Conservation (phyloP, 2,888 invertebrate species). For the Sympetrum striolatum region DNA sequence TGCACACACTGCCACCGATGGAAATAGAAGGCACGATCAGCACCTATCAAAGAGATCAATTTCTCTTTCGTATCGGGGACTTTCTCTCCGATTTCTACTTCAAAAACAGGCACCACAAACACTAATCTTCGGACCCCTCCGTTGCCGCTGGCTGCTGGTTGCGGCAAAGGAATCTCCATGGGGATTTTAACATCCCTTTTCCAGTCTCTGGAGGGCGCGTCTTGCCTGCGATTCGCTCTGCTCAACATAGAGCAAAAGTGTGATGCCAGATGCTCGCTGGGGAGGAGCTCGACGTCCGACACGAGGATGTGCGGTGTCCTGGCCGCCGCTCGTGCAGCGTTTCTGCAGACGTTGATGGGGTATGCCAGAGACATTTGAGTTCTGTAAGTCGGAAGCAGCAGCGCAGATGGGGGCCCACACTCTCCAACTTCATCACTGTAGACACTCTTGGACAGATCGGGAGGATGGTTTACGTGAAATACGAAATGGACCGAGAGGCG, state of each 20-base stretch:
- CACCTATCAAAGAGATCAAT: slow-evolving; percentile 61
- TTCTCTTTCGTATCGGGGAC: slow-evolving; percentile 71
- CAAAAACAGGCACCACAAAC: slow-evolving; percentile 55
- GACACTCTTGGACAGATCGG: slow-evolving; percentile 53
- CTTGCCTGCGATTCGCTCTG: slow-evolving; percentile 6
- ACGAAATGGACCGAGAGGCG: slow-evolving; percentile 74
- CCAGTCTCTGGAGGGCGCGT: not conserved
- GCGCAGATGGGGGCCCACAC: not conserved
- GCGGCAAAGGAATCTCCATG: slow-evolving; percentile 1
- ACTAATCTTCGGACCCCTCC: slow-evolving; percentile 36
- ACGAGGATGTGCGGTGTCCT: slow-evolving; percentile 70
- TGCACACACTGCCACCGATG: slow-evolving; percentile 74
- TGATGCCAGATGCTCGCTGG: slow-evolving; percentile 69
- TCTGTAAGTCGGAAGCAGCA: not conserved
- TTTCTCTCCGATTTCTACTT: slow-evolving; percentile 52
- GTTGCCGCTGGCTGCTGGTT: not conserved
- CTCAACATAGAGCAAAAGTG: slow-evolving; percentile 66
- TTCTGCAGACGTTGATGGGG: slow-evolving; percentile 77
- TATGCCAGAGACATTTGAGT: slow-evolving; percentile 61
- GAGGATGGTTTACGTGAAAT: slow-evolving; percentile 66
- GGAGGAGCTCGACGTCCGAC: slow-evolving; percentile 75
- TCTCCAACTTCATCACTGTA: not conserved
- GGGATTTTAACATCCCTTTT: not conserved
- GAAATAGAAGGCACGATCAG: slow-evolving; percentile 70
- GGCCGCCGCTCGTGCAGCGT: slow-evolving; percentile 72